phyloP scores from a whole-genome alignment of 2,888 invertebrate genomes.

The Lutraria lutraria region DNA sequence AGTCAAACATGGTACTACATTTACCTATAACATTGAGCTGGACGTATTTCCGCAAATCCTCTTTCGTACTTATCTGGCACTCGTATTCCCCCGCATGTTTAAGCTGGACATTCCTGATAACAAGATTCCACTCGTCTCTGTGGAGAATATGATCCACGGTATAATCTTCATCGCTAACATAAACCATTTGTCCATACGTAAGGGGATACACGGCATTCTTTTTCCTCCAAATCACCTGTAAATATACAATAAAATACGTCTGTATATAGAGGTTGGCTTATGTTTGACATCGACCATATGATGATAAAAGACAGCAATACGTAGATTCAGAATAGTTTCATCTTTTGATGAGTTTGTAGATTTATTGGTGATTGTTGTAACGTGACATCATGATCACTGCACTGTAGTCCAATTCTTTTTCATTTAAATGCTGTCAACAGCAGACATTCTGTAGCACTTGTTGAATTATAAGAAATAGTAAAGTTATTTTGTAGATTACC shows the following conservation, averaged over 20 bases:
- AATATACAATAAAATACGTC: constrained; percentile 13
- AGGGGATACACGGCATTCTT: constrained; percentile 71
- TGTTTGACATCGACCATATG: too few species aligned
- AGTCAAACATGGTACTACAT: not conserved
- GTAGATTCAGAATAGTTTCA: too few species aligned
- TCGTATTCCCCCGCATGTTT: constrained; percentile 78
- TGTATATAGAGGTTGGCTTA: not conserved
- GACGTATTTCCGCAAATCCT: constrained; percentile 74
- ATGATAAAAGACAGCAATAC: too few species aligned
- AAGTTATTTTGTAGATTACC: too few species aligned
- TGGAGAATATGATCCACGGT: constrained; percentile 67
- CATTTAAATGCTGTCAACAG: too few species aligned
- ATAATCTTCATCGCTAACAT: constrained; percentile 72
- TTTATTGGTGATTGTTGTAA: too few species aligned
- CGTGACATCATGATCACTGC: too few species aligned
- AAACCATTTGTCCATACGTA: constrained; percentile 78
- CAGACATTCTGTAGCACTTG: too few species aligned
- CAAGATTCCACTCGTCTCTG: constrained; percentile 75
- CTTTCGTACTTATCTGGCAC: constrained; percentile 80
- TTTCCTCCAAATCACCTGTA: constrained; percentile 79
- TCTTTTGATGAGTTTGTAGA: too few species aligned
- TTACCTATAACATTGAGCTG: constrained; percentile 76
- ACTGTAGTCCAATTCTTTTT: too few species aligned
- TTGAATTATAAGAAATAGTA: too few species aligned
- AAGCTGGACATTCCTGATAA: constrained; percentile 75